Percentiles rank a stretch among this genome's conserved stretches.
Evolutionary conservation across 2,797 vertebrate species (phyloP).

Genomic region (Phoeniculus purpureus): DNA sequence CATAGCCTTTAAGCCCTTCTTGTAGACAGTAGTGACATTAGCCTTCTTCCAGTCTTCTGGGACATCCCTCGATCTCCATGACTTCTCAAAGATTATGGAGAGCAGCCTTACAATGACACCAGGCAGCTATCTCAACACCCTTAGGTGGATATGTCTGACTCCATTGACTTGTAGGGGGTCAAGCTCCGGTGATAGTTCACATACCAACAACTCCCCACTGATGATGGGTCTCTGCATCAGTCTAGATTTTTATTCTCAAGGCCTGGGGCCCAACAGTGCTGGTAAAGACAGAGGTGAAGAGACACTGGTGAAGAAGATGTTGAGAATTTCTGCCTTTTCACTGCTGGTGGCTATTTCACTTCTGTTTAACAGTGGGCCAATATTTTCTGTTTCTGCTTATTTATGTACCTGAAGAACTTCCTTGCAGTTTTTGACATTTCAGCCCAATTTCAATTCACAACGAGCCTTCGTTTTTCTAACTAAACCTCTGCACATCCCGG

Average conservation of each 20-base stretch:
- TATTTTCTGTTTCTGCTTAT: background rate
- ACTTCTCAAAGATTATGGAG: background rate
- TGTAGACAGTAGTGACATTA: no score
- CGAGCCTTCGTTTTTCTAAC: background rate
- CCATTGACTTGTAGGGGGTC: background rate
- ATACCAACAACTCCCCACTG: background rate
- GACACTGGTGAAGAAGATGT: background rate
- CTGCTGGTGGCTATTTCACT: background rate
- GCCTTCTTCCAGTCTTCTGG: background rate
- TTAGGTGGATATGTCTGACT: no score
- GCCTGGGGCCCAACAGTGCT: background rate
- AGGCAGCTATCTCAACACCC: background rate
- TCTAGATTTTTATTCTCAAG: background rate
- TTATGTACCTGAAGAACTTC: background rate
- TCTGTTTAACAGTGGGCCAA: background rate
- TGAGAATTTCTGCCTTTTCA: background rate
- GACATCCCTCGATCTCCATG: background rate
- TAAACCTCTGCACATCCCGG: background rate
- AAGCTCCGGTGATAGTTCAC: background rate
- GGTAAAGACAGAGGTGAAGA: background rate
- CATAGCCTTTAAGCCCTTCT: background rate
- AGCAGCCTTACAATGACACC: background rate
- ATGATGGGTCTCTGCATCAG: background rate
- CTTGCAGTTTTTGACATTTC: background rate
- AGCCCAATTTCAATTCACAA: background rate